A percentile compares a stretch with the other conserved stretches of the same genome.
Evolutionary conservation across 2,797 vertebrate genomes (phyloP).

Genomic region (Esox lucius): DNA sequence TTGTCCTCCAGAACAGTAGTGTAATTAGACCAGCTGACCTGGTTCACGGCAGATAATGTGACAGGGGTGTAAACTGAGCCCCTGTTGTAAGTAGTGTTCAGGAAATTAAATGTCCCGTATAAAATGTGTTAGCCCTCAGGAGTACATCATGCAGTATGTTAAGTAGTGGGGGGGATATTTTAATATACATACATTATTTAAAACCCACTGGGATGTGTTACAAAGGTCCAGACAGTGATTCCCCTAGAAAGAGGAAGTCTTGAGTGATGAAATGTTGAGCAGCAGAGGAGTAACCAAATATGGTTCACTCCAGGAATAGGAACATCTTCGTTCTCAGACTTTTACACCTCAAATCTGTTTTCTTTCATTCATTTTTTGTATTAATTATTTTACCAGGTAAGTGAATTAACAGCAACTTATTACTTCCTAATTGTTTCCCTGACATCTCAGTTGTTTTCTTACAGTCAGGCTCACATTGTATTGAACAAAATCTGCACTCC

Average conservation of each 20-base stretch:
- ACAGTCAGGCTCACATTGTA: not conserved
- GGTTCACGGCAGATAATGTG: slow-evolving; percentile 65
- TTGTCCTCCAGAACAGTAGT: slow-evolving; percentile 34
- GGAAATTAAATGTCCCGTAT: slow-evolving; percentile 66
- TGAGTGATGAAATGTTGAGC: not conserved
- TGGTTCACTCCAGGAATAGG: not conserved
- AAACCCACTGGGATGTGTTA: not conserved
- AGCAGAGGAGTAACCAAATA: not conserved
- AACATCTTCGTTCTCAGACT: not conserved
- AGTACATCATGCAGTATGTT: slow-evolving; percentile 32
- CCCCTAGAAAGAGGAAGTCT: not conserved
- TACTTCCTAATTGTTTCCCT: not conserved
- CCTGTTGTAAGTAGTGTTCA: slow-evolving; percentile 35
- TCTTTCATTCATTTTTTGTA: not conserved
- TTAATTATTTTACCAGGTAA: not conserved
- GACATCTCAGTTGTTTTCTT: not conserved
- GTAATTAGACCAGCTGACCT: slow-evolving; percentile 52
- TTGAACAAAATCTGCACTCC: not conserved
- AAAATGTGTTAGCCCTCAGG: slow-evolving; percentile 54
- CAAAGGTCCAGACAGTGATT: not conserved
- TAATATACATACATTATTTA: slow-evolving; percentile 3
- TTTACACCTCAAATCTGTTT: not conserved
- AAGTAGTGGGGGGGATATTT: slow-evolving; percentile 20
- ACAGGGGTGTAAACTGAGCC: slow-evolving; percentile 57
- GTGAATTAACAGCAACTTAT: not conserved